phyloP scores from a whole-genome alignment of 2,888 invertebrate species.

The Shargacucullia verbasci region DNA sequence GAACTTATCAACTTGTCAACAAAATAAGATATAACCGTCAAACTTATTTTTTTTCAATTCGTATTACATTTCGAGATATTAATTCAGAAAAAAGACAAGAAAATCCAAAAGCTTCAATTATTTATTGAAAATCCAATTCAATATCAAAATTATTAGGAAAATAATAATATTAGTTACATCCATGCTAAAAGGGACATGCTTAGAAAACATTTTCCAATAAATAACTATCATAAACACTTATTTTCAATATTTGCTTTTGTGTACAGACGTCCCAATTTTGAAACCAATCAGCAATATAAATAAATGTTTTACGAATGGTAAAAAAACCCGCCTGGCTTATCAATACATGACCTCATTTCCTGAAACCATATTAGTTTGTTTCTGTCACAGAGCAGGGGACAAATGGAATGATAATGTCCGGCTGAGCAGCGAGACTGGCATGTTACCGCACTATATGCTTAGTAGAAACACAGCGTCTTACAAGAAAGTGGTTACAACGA shows the following conservation, averaged over 20 bases:
- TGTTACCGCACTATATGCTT: no score
- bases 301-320: no score
- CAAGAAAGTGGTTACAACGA: no score
- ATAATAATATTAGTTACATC: constrained; percentile 56
- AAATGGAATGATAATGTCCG: no score
- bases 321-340: no score
- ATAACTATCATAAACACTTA: constrained; percentile 8
- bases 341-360: no score
- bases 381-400: no score
- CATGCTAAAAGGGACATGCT: constrained; percentile 53
- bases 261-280: constrained; percentile 14
- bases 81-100: constrained; percentile 34
- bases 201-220: neutral
- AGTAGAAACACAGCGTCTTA: no score
- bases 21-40: no score
- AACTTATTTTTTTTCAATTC: constrained; percentile 10
- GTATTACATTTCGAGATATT: constrained; percentile 45
- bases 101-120: constrained; percentile 42
- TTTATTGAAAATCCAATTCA: constrained; percentile 30
- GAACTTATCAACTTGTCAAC: no score
- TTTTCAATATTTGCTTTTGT: constrained; percentile 45
- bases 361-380: no score
- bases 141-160: constrained; percentile 39
- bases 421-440: no score
- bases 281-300: neutral